These are phyloP conservation scores for Trochalopteron elliotii DNA, from an alignment of 2,113 vertebrate species.

Conservation along the genomic window DNA sequence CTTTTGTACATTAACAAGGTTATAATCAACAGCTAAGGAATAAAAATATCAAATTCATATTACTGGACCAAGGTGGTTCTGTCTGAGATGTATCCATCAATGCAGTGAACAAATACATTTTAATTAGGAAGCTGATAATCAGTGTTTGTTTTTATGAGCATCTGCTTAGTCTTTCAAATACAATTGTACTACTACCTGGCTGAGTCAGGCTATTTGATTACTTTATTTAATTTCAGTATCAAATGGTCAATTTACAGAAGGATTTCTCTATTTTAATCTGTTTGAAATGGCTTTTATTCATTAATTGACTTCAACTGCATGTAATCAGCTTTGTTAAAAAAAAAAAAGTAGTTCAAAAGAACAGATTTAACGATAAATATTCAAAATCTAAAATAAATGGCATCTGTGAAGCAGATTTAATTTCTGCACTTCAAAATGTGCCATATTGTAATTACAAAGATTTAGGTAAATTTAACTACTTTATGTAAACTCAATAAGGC, in stretches of 20 bases:
- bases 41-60: background rate
- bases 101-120: background rate
- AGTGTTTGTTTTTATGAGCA: background rate
- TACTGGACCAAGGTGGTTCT: background rate
- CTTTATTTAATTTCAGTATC: slow-evolving; percentile 1
- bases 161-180: background rate
- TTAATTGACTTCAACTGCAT: background rate
- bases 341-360: background rate
- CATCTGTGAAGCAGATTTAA: slow-evolving; percentile 6
- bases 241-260: background rate
- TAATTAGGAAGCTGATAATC: background rate
- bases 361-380: background rate
- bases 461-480: slow-evolving; percentile 46
- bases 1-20: background rate
- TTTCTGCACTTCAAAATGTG: slow-evolving; percentile 37
- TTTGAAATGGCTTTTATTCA: background rate
- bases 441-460: slow-evolving; percentile 29
- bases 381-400: background rate
- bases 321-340: background rate
- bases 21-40: background rate
- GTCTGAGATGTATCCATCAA: background rate
- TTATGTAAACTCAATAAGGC: slow-evolving; percentile 37
- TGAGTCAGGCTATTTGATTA: background rate
- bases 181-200: background rate
- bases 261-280: background rate